These are phyloP conservation scores for Gila orcuttii DNA, from an alignment of 2,113 vertebrate genomes.

Conservation along the genomic window DNA sequence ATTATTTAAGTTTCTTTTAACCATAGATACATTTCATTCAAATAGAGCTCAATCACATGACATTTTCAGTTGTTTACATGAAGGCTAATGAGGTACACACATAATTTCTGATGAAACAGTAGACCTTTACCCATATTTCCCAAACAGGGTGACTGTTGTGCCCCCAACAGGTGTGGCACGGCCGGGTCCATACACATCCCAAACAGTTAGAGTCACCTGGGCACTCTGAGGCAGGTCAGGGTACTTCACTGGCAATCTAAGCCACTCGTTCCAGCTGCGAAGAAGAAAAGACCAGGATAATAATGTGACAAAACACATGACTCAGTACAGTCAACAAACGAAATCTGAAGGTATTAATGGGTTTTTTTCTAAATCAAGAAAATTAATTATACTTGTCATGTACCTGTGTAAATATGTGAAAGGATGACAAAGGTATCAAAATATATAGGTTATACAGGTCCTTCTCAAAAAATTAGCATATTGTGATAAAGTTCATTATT, in stretches of 20 bases:
- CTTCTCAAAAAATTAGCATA: too few relatives aligned
- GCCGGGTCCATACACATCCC: conserved; percentile 97
- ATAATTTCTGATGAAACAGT: neutral
- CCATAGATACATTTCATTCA: too few relatives aligned
- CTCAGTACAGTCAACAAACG: neutral
- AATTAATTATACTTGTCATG: neutral
- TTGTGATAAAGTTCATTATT: too few relatives aligned
- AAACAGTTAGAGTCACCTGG: conserved; percentile 94
- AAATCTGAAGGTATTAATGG: neutral
- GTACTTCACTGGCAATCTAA: conserved; percentile 94
- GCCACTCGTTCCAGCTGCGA: conserved; percentile 97
- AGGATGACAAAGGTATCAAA: neutral
- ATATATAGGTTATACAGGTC: too few relatives aligned
- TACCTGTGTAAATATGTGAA: neutral
- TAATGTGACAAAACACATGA: neutral
- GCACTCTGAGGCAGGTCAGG: conserved; percentile 94
- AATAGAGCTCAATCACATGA: neutral
- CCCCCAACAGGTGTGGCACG: conserved; percentile 93
- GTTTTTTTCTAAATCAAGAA: neutral
- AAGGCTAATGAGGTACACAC: neutral
- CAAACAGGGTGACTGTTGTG: conserved; percentile 93
- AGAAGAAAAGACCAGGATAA: neutral
- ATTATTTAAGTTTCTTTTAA: too few relatives aligned
- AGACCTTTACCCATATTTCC: conserved; percentile 89
- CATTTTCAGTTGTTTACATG: neutral